Conservation (phyloP, 2,113 vertebrate species). For the Ceyx melanurus region DNA sequence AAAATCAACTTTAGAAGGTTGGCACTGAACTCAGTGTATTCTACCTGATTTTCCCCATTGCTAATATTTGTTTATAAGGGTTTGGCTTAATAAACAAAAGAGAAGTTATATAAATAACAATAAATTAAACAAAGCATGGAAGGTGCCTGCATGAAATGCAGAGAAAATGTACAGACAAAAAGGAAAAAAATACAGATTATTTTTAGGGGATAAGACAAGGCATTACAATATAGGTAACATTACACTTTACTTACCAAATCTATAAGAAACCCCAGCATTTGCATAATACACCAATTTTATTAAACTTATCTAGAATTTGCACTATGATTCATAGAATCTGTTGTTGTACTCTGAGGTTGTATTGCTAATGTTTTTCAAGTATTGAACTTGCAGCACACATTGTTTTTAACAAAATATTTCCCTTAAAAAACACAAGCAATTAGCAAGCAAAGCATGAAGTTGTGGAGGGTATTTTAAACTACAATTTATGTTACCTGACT, state of each 20-base stretch:
- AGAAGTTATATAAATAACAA: background rate
- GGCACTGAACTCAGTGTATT: background rate
- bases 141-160: background rate
- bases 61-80: background rate
- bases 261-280: background rate
- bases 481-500: constrained; percentile 70
- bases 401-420: background rate
- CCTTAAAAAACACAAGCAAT: background rate
- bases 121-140: background rate
- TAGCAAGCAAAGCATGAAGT: background rate
- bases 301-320: background rate
- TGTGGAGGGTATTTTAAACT: background rate
- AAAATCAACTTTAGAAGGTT: background rate
- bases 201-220: background rate
- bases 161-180: background rate
- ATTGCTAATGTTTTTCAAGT: background rate
- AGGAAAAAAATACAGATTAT: background rate
- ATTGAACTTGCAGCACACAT: background rate
- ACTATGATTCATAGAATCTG: background rate
- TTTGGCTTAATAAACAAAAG: background rate
- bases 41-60: background rate
- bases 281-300: background rate
- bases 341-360: background rate
- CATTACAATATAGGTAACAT: background rate
- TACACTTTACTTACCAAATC: background rate